These are phyloP conservation scores for Phrixothrix hirtus DNA, from an alignment of 2,888 invertebrate species.

Conservation along the genomic window DNA sequence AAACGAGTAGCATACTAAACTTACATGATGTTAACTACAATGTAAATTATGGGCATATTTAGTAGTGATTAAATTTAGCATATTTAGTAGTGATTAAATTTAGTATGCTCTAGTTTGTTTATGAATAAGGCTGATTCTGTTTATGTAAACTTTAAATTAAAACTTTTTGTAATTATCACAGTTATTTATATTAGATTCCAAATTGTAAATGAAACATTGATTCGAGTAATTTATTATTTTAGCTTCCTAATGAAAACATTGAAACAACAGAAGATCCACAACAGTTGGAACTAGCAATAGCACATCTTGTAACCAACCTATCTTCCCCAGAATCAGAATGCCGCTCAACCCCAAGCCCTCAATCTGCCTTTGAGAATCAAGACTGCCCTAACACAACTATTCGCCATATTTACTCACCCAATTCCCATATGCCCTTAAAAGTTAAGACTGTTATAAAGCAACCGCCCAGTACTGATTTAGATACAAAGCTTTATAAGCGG, in stretches of 20 bases:
- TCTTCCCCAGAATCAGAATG: slow-evolving; percentile 52
- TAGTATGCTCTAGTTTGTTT: too few species aligned
- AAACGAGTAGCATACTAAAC: too few species aligned
- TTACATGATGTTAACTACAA: too few species aligned
- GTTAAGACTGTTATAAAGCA: slow-evolving; percentile 30
- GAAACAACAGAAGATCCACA: slow-evolving; percentile 71
- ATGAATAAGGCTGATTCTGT: too few species aligned
- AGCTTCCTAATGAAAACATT: slow-evolving; percentile 30
- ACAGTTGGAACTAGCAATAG: slow-evolving; percentile 71
- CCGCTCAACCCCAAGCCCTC: slow-evolving; percentile 40
- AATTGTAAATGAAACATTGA: too few species aligned
- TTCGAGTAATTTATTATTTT: neutral
- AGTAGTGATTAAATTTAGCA: too few species aligned
- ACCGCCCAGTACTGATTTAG: slow-evolving; percentile 39
- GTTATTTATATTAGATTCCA: too few species aligned
- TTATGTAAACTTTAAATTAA: too few species aligned
- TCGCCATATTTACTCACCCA: slow-evolving; percentile 25
- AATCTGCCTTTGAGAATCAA: slow-evolving; percentile 46
- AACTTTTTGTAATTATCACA: too few species aligned
- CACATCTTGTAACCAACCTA: slow-evolving; percentile 66
- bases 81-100: too few species aligned
- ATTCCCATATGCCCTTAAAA: slow-evolving; percentile 26
- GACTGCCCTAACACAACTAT: slow-evolving; percentile 44
- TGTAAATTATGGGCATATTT: too few species aligned
- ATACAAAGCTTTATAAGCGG: slow-evolving; percentile 42